Percentiles rank a stretch among this genome's conserved stretches.
Conservation (phyloP, 2,797 vertebrate species). For the Glyptemys insculpta region DNA sequence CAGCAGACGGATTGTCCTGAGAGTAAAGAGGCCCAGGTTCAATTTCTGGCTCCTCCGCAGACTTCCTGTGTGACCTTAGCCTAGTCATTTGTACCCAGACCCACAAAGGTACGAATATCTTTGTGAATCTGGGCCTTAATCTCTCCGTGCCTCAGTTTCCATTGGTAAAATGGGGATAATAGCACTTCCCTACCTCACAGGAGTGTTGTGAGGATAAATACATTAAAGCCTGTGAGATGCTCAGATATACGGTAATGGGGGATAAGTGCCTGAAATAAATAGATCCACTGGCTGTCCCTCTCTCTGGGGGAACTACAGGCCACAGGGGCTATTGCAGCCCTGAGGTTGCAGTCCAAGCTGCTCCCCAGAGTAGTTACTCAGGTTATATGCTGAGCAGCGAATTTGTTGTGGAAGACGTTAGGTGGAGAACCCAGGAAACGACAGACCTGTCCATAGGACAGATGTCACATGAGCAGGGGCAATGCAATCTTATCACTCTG, state of each 20-base stretch:
- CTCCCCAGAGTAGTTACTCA: background rate
- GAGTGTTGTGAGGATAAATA: background rate
- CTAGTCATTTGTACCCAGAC: fast-evolving
- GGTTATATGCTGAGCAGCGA: background rate
- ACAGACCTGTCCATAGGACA: background rate
- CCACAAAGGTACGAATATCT: background rate
- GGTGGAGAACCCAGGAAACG: background rate
- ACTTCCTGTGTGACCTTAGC: background rate
- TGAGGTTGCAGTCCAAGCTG: background rate
- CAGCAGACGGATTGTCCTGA: background rate
- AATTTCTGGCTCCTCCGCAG: background rate
- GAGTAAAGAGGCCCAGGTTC: background rate
- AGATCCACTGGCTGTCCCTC: background rate
- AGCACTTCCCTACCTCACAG: background rate
- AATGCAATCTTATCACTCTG: fast-evolving
- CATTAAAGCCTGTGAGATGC: background rate
- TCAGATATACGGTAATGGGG: background rate
- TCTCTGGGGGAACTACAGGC: background rate
- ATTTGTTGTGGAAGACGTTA: background rate
- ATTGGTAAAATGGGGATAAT: fast-evolving
- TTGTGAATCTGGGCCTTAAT: background rate
- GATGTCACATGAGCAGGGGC: background rate
- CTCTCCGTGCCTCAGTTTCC: background rate
- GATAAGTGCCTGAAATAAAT: background rate
- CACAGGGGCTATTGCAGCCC: background rate